Evolutionary conservation across 2,888 invertebrate genomes (phyloP).

Genomic region (Ophion ventricosus): DNA sequence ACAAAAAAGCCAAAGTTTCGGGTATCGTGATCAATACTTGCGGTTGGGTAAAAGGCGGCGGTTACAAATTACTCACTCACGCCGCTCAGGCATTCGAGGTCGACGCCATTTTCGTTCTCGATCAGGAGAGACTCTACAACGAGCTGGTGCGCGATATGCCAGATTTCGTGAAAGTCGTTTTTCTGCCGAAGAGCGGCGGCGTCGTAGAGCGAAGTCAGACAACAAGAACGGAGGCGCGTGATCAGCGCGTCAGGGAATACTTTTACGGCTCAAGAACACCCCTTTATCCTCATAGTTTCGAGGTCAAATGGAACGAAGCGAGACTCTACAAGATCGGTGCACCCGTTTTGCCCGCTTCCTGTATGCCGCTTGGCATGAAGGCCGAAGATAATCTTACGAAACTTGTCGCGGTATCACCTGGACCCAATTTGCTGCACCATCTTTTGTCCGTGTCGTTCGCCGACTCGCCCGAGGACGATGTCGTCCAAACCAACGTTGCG

Average conservation of each 20-base stretch:
- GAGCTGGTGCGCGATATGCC: slow-evolving; percentile 97
- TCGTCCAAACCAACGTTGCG: slow-evolving; percentile 93
- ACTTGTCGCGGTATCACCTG: slow-evolving; percentile 91
- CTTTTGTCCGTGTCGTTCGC: slow-evolving; percentile 95
- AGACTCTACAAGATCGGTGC: slow-evolving; percentile 98
- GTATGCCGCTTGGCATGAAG: slow-evolving; percentile 98
- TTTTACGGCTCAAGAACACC: slow-evolving; percentile 95
- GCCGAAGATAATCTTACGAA: slow-evolving; percentile 95
- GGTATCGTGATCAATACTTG: slow-evolving; percentile 99
- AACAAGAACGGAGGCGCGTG: slow-evolving; percentile 90
- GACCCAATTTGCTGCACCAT: slow-evolving; percentile 92
- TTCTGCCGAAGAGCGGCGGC: slow-evolving; percentile 98
- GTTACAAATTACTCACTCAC: slow-evolving; percentile 94
- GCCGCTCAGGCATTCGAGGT: slow-evolving; percentile 98
- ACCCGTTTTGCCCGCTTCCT: slow-evolving; percentile 96
- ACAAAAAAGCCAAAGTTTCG: slow-evolving; percentile 93
- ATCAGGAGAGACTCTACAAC: slow-evolving; percentile 97
- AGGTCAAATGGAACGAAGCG: slow-evolving; percentile 95
- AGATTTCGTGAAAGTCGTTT: slow-evolving; percentile 94
- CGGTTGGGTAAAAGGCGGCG: slow-evolving; percentile 97
- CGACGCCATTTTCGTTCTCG: slow-evolving; percentile 96
- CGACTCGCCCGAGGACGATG: slow-evolving; percentile 91
- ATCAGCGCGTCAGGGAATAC: slow-evolving; percentile 94
- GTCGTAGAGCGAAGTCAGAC: slow-evolving; percentile 94
- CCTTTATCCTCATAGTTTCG: slow-evolving; percentile 97